A percentile compares a stretch with the other conserved stretches of the same genome.
phyloP scores from a whole-genome alignment of 2,797 vertebrate genomes.

The Ambastaia sidthimunki region DNA sequence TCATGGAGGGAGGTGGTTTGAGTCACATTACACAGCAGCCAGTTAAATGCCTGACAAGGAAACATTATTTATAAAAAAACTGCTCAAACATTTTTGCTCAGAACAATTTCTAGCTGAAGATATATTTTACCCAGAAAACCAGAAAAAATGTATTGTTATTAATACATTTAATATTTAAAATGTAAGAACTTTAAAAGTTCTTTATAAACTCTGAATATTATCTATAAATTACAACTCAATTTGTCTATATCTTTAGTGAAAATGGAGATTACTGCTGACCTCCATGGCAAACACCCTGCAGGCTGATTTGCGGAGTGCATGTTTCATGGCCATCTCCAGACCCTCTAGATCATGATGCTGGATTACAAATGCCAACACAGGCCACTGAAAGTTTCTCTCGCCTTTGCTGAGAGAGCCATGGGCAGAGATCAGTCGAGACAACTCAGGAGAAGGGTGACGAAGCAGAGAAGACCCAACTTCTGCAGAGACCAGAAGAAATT shows the following conservation, averaged over 20 bases:
- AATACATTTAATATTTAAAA: no score
- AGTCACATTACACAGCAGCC: conserved; percentile 99
- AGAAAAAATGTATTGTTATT: background rate
- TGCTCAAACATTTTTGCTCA: no score
- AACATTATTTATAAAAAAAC: background rate
- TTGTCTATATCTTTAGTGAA: conserved; percentile 18
- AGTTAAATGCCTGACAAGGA: conserved; percentile 91
- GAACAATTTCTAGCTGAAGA: background rate
- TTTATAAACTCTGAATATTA: background rate
- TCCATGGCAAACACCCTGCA: conserved; percentile 99
- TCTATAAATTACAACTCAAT: no score
- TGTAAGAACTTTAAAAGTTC: no score
- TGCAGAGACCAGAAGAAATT: conserved; percentile 61
- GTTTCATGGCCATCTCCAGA: conserved; percentile 97
- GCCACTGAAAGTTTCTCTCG: conserved; percentile 99
- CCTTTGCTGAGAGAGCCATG: conserved; percentile 98
- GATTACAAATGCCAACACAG: conserved; percentile 97
- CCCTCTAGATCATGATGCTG: conserved; percentile 98
- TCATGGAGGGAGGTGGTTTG: conserved; percentile 98
- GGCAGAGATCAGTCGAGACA: conserved; percentile 96
- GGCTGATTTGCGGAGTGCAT: conserved; percentile 95
- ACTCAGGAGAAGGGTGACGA: conserved; percentile 97
- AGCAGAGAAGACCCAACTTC: conserved; percentile 98
- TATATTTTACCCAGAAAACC: background rate
- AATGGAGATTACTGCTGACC: conserved; percentile 71